These are phyloP conservation scores for Kryphioiulus occultus DNA, from an alignment of 2,888 invertebrate genomes.

Conservation along the genomic window DNA sequence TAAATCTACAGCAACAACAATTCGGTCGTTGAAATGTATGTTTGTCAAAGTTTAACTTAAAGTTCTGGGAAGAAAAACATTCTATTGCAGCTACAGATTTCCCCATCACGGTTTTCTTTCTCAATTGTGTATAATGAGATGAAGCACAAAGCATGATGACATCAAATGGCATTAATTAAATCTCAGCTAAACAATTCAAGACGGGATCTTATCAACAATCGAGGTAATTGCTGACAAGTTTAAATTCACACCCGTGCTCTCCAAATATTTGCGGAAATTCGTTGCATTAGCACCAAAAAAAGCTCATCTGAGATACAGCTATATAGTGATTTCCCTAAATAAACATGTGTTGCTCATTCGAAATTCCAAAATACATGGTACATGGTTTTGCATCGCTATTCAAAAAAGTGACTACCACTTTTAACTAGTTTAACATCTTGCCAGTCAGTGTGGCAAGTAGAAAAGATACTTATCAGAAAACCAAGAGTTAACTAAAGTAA, in stretches of 20 bases:
- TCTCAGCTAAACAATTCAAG: background rate
- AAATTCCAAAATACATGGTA: background rate
- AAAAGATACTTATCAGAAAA: too few relatives aligned
- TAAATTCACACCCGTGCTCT: background rate
- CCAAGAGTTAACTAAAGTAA: too few relatives aligned
- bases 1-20: background rate
- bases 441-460: too few relatives aligned
- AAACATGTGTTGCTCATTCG: background rate
- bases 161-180: background rate
- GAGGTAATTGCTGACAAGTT: background rate
- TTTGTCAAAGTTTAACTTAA: background rate
- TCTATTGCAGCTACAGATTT: background rate
- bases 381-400: too few relatives aligned
- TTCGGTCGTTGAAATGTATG: background rate
- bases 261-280: background rate
- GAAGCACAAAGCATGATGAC: background rate
- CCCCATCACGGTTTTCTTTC: background rate
- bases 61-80: background rate
- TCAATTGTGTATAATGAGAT: background rate
- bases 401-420: too few relatives aligned
- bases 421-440: too few relatives aligned
- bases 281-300: too few relatives aligned
- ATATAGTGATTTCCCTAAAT: too few relatives aligned
- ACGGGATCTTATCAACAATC: background rate
- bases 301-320: too few relatives aligned